Conservation (phyloP, 2,888 invertebrate genomes). For the Trichacis sp. region DNA sequence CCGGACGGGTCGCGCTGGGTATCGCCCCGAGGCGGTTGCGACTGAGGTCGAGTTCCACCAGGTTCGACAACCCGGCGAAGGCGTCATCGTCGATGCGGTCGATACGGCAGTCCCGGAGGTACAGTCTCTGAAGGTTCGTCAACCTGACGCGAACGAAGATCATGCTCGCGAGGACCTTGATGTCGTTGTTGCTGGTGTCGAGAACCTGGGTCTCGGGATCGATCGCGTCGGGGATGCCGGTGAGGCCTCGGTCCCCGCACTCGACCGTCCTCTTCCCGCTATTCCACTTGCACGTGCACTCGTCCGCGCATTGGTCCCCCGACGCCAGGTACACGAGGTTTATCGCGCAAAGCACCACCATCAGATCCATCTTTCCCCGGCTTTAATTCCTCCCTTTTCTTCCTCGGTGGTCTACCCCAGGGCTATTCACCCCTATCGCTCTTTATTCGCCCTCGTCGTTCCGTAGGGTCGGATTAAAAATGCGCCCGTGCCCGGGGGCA, state of each 20-base stretch:
- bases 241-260: conserved; percentile 86
- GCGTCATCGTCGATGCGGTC: conserved; percentile 88
- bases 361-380: conserved; percentile 39
- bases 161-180: conserved; percentile 85
- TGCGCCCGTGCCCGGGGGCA: conserved; percentile 28
- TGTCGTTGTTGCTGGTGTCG: conserved; percentile 88
- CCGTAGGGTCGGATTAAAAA: conserved; percentile 7
- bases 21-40: conserved; percentile 85
- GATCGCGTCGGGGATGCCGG: conserved; percentile 86
- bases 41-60: conserved; percentile 90
- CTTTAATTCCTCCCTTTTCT: conserved; percentile 7
- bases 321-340: conserved; percentile 51
- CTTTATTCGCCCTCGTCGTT: conserved; percentile 14
- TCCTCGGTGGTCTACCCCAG: not conserved
- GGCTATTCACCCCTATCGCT: conserved; percentile 11
- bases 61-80: conserved; percentile 87
- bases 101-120: conserved; percentile 85
- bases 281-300: conserved; percentile 93
- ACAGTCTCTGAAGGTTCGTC: conserved; percentile 88
- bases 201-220: conserved; percentile 92
- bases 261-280: conserved; percentile 93
- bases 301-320: conserved; percentile 63
- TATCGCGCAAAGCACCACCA: conserved; percentile 32
- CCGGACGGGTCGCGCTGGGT: conserved; percentile 82
- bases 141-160: conserved; percentile 85